phyloP scores from a whole-genome alignment of 2,113 vertebrate genomes.

The Cairina moschata region DNA sequence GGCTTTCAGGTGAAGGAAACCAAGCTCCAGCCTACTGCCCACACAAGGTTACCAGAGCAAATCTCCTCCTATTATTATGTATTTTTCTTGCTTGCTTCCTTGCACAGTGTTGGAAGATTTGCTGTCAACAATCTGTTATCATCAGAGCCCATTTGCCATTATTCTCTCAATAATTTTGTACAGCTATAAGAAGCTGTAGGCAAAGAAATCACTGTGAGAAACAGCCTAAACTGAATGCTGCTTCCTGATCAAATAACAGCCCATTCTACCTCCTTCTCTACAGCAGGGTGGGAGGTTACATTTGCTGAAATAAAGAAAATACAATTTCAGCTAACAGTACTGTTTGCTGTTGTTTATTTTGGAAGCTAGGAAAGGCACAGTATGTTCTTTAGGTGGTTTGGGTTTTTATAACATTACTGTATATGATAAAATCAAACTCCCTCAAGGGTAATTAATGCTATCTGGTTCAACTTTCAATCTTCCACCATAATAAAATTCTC shows the following conservation, averaged over 20 bases:
- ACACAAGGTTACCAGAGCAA: background rate
- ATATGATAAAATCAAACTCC: background rate
- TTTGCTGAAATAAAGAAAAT: background rate
- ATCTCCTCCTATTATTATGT: rapidly evolving
- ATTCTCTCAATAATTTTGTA: background rate
- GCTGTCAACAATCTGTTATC: background rate
- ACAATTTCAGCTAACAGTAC: background rate
- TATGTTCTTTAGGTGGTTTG: background rate
- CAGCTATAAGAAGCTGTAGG: background rate
- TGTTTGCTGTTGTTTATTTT: background rate
- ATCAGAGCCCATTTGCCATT: background rate
- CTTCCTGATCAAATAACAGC: background rate
- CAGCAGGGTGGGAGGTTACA: background rate
- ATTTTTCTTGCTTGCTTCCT: background rate
- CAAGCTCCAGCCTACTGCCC: background rate
- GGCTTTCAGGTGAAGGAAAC: background rate
- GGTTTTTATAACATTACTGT: background rate
- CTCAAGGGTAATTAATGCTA: background rate
- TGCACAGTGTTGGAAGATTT: background rate
- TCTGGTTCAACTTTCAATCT: background rate
- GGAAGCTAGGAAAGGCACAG: background rate
- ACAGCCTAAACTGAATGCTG: background rate
- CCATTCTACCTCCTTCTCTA: background rate
- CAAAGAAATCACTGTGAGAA: background rate
- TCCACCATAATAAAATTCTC: background rate